A percentile compares a stretch with the other conserved stretches of the same genome.
Conservation (phyloP, 2,888 invertebrate species). For the Nesidiocoris tenuis region DNA sequence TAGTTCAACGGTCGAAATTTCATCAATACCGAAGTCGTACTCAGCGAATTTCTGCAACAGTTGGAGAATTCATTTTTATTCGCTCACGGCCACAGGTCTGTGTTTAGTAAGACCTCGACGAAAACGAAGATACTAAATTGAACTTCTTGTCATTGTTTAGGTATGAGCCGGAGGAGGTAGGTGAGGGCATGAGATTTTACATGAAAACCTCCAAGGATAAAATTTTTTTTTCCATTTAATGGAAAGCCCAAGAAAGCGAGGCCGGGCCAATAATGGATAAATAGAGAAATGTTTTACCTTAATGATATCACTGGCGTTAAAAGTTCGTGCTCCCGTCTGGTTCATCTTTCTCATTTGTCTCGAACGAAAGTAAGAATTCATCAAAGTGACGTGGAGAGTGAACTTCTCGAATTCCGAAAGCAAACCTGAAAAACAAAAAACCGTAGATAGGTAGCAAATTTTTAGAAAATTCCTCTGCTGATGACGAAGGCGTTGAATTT, state of each 20-base stretch:
- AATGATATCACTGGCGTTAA: constrained; percentile 7
- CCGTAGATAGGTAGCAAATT: no score
- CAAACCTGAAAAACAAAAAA: constrained; percentile 15
- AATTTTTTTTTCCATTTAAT: no score
- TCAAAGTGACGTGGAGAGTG: constrained; percentile 10
- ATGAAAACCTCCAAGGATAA: no score
- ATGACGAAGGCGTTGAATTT: no score
- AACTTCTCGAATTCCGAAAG: background rate
- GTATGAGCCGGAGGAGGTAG: no score
- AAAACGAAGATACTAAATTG: no score
- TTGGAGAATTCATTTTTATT: background rate
- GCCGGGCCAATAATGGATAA: background rate
- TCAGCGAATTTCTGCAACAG: background rate
- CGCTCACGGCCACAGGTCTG: background rate
- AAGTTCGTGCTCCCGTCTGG: background rate
- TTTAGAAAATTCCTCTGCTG: no score
- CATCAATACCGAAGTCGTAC: constrained; percentile 8
- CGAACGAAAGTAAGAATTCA: constrained; percentile 5
- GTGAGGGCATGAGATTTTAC: no score
- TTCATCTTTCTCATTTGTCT: background rate
- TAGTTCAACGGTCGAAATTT: background rate
- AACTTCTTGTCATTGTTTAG: no score
- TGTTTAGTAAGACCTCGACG: no score
- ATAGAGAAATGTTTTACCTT: background rate
- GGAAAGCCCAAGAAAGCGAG: no score